Evolutionary conservation across 2,888 invertebrate species (phyloP).

Genomic region (Rutpela maculata): DNA sequence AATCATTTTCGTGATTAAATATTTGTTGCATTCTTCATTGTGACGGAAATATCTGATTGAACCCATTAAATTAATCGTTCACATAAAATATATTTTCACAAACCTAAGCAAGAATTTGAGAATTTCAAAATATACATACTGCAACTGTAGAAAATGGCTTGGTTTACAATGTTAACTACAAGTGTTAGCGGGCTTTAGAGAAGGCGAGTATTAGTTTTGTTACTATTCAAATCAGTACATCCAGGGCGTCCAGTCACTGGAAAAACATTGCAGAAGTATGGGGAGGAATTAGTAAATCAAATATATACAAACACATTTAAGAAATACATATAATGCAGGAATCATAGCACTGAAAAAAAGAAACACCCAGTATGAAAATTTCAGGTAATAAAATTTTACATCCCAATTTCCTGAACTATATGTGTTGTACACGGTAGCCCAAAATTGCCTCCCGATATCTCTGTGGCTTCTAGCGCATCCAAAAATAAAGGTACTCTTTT

Average conservation of each 20-base stretch:
- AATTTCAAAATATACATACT: constrained; percentile 56
- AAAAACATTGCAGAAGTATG: neutral
- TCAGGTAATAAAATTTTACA: neutral
- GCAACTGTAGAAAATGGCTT: constrained; percentile 77
- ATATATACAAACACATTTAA: neutral
- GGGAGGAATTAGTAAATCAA: neutral
- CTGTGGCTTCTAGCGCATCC: no score
- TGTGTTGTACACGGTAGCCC: no score
- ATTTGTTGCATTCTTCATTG: no score
- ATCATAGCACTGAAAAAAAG: neutral
- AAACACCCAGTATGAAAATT: neutral
- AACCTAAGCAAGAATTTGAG: constrained; percentile 57
- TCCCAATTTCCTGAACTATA: constrained; percentile 28
- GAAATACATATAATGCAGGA: neutral
- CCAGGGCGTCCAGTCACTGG: neutral
- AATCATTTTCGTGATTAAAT: no score
- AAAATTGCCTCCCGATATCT: no score
- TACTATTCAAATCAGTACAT: neutral
- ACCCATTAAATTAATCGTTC: no score
- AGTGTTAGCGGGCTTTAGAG: neutral
- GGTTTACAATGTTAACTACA: constrained; percentile 10
- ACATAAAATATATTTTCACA: constrained; percentile 21
- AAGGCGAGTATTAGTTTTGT: neutral
- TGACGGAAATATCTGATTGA: no score
- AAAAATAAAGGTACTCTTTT: no score